Percentiles rank a stretch among this genome's conserved stretches.
Evolutionary conservation across 2,797 vertebrate species (phyloP).

Genomic region (Cirrhinus molitorella): DNA sequence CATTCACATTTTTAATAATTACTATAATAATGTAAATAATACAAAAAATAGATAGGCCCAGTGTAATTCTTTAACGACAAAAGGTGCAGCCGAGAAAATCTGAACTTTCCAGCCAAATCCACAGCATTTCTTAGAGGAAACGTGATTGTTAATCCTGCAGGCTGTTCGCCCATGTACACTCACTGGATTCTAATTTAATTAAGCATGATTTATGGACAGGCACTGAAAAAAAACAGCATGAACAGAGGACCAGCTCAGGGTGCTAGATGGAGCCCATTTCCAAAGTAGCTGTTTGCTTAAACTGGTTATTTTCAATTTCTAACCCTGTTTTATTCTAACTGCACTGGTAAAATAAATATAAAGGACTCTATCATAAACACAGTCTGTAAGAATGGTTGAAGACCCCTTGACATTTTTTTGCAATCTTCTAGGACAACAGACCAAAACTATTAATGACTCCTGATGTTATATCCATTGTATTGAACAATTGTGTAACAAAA

Average conservation of each 20-base stretch:
- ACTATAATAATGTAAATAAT: neutral
- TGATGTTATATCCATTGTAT: neutral
- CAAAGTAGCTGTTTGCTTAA: neutral
- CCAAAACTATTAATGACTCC: neutral
- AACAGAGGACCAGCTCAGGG: neutral
- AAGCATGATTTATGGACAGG: slow-evolving; percentile 34
- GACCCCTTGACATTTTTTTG: neutral
- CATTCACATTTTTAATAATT: neutral
- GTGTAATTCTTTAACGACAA: too few species aligned
- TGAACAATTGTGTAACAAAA: neutral
- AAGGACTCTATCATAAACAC: neutral
- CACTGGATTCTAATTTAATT: slow-evolving; percentile 27
- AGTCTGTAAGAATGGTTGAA: neutral
- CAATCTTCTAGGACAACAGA: neutral
- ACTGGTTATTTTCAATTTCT: neutral
- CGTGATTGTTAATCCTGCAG: slow-evolving; percentile 9
- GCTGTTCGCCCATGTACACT: neutral
- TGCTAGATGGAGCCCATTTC: neutral
- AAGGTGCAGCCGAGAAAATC: neutral
- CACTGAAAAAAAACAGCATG: slow-evolving; percentile 3
- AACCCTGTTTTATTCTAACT: neutral
- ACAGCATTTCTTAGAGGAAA: slow-evolving; percentile 1
- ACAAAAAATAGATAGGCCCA: too few species aligned
- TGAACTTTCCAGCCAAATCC: neutral
- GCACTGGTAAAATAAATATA: neutral